phyloP scores from a whole-genome alignment of 2,888 invertebrate species.

The Slavum lentiscoides region DNA sequence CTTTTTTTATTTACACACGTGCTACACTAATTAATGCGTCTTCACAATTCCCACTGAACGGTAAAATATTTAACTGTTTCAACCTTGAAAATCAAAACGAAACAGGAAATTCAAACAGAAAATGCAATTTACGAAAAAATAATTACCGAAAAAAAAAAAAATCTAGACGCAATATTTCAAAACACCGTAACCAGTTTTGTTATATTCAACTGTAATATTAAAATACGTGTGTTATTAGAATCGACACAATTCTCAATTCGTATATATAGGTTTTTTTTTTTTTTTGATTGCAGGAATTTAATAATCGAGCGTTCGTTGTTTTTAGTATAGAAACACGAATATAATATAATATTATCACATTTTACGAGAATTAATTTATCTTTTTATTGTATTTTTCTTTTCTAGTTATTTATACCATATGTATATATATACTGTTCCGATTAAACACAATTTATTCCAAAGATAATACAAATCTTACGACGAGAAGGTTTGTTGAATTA shows the following conservation, averaged over 20 bases:
- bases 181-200: background rate
- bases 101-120: conserved; percentile 27
- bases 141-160: background rate
- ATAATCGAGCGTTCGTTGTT: too few relatives aligned
- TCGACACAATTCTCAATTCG: background rate
- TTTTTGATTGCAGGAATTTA: too few relatives aligned
- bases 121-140: background rate
- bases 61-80: conserved; percentile 8
- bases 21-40: conserved; percentile 8
- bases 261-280: background rate
- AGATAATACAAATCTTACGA: too few relatives aligned
- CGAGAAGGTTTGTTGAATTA: too few relatives aligned
- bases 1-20: conserved; percentile 21
- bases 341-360: too few relatives aligned
- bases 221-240: background rate
- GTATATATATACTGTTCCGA: too few relatives aligned
- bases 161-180: background rate
- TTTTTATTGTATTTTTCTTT: too few relatives aligned
- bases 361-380: too few relatives aligned
- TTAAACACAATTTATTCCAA: too few relatives aligned
- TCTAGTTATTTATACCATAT: too few relatives aligned
- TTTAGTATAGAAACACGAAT: too few relatives aligned
- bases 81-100: conserved; percentile 31
- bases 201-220: background rate
- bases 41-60: background rate